Base-by-base conservation (phyloP, 92 coral and sea anemone genomes). In the Umimayanthus chanpuru region DNA sequence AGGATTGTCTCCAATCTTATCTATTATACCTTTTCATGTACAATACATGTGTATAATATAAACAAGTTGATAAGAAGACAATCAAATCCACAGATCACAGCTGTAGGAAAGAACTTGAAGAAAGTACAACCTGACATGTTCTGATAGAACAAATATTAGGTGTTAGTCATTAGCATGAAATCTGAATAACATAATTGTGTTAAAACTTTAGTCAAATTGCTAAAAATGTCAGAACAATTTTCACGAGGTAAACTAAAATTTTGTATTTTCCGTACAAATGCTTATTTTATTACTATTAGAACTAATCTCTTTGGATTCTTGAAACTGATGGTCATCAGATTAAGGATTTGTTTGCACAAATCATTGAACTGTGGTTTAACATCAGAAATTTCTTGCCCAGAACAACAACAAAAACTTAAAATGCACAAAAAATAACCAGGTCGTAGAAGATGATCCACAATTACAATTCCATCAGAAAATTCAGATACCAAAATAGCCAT, bases 51-150 rank as follows among this genome's bases (percentile, higher is more conserved):
- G 84, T n/a, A 32, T 29, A 80, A 80, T 53, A 55, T 30, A 6
- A 18, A 15, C 40, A 68, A 26, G 9, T n/a, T 70, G 65, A 83
- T 68, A 44, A 71, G 28, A 83, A 68, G 4, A 83, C 77, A 44
- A 70, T 83, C 9, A 83, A n/a, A 61, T 83, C 87, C 16, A 83
- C 41, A 44, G 87, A 65, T 68, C 77, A 83, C 87, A 83, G 87
- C 53, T 83, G 87, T 36, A 74, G 64, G 64, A 83, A 70, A 26
- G 26, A 43, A 44, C 25, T 39, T 26, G 77, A 68, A 70, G 64
- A 82, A 40, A 82, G 21, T 15, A 79, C 30, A 76, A 40, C 25
- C 36, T 25, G 28, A 76, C 44, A 53, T 49, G 41, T 15, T 29
- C 16, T 53, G 84, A 38, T 12, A 56, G 84, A 43, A 21, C 18